phyloP scores from a whole-genome alignment of 2,888 invertebrate species.

The Nephrotoma flavescens region DNA sequence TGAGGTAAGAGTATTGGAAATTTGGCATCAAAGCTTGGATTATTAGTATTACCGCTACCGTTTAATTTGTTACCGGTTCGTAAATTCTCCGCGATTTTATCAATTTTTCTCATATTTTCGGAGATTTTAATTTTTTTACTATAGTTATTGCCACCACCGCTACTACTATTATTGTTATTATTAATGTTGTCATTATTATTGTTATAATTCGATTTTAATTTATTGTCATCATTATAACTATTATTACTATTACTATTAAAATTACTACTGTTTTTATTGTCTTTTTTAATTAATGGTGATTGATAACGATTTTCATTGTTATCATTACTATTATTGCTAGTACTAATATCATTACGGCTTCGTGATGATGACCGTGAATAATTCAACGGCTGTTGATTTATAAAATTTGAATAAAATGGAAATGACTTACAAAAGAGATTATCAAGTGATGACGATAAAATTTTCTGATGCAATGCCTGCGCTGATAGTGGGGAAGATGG shows the following conservation, averaged over 20 bases:
- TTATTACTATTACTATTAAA: background rate
- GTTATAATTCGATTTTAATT: conserved; percentile 1
- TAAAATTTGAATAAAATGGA: conserved; percentile 28
- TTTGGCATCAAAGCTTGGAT: background rate
- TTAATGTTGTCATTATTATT: background rate
- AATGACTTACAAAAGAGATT: conserved; percentile 30
- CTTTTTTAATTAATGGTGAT: background rate
- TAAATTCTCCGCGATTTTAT: conserved; percentile 31
- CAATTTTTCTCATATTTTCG: conserved; percentile 28
- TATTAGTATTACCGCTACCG: conserved; percentile 5
- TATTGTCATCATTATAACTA: background rate
- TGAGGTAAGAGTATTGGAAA: conserved; percentile 8
- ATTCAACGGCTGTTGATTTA: conserved; percentile 30
- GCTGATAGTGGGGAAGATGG: conserved; percentile 8
- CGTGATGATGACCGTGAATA: conserved; percentile 32
- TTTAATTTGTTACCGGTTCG: conserved; percentile 14
- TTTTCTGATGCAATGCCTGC: background rate
- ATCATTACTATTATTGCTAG: background rate
- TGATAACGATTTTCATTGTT: background rate
- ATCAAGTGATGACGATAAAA: conserved; percentile 23
- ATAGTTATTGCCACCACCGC: background rate
- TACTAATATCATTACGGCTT: background rate
- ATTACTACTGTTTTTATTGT: background rate
- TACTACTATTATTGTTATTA: conserved; percentile 1
- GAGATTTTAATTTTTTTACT: conserved; percentile 10